Percentiles rank a stretch among this genome's conserved stretches.
phyloP scores from a whole-genome alignment of 1,140 invertebrate species.

The Apolygus lucorum region DNA sequence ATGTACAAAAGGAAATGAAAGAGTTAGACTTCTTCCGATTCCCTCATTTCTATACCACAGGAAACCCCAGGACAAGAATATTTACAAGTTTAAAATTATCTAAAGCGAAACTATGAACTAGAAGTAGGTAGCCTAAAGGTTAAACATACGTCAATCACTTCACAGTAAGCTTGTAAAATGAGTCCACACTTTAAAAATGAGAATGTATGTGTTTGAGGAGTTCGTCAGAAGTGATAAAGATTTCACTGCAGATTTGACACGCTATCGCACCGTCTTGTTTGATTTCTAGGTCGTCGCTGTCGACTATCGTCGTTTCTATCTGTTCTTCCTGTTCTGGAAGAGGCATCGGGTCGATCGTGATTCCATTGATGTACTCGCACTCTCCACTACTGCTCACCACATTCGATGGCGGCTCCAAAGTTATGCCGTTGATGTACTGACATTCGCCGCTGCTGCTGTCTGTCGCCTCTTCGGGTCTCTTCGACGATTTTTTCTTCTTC shows the following conservation, averaged over 20 bases:
- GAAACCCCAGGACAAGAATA: too few relatives aligned
- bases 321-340: slow-evolving; percentile 25
- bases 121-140: too few relatives aligned
- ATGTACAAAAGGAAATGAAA: too few relatives aligned
- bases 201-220: slow-evolving; percentile 66
- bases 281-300: slow-evolving; percentile 30
- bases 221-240: slow-evolving; percentile 60
- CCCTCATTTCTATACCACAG: too few relatives aligned
- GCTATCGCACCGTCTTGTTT: slow-evolving; percentile 32
- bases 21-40: too few relatives aligned
- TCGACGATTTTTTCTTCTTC: slow-evolving; percentile 20
- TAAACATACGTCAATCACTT: too few relatives aligned
- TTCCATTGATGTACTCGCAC: slow-evolving; percentile 25
- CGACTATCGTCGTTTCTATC: slow-evolving; percentile 31
- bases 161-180: too few relatives aligned
- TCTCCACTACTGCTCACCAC: slow-evolving; percentile 17
- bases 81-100: too few relatives aligned
- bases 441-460: slow-evolving; percentile 19
- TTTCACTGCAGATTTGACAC: slow-evolving; percentile 70
- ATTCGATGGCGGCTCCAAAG: slow-evolving; percentile 12
- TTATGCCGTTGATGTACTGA: slow-evolving; percentile 27
- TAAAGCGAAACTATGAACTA: too few relatives aligned
- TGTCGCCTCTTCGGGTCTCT: slow-evolving; percentile 17
- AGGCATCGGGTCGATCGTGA: neutral
- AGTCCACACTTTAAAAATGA: slow-evolving; percentile 50